phyloP scores from a whole-genome alignment of 2,888 invertebrate species.

The Drosophila fungiperda region DNA sequence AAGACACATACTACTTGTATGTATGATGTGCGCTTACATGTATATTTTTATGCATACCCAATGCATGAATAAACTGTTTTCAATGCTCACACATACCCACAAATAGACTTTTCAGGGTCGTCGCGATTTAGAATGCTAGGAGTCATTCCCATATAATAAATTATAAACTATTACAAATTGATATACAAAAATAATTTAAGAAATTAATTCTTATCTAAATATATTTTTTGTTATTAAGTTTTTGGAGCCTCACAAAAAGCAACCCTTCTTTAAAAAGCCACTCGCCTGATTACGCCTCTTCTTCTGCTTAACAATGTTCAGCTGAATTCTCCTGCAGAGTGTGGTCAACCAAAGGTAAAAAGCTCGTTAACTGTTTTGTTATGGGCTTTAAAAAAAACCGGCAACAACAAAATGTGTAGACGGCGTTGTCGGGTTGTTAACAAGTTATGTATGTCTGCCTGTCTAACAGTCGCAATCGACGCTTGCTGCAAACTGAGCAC shows the following conservation, averaged over 20 bases:
- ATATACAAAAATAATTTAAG: background rate
- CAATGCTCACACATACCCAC: background rate
- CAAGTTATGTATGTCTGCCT: constrained; percentile 28
- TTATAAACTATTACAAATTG: background rate
- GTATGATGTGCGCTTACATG: constrained; percentile 1
- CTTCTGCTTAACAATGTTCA: constrained; percentile 39
- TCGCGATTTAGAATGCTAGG: background rate
- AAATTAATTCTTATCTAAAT: background rate
- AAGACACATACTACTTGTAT: background rate
- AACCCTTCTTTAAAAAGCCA: constrained; percentile 15
- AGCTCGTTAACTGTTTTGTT: constrained; percentile 66
- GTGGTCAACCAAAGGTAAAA: constrained; percentile 42
- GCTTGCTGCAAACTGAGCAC: constrained; percentile 7
- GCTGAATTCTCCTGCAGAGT: constrained; percentile 36
- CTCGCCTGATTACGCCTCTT: constrained; percentile 19
- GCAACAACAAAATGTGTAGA: constrained; percentile 20
- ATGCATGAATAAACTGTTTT: constrained; percentile 2
- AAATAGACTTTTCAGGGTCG: background rate
- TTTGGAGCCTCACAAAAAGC: background rate
- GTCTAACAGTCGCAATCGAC: constrained; percentile 22
- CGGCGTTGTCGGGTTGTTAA: constrained; percentile 44
- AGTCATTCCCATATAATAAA: background rate
- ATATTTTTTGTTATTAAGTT: background rate
- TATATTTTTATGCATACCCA: background rate
- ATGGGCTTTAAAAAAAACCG: constrained; percentile 42